Evolutionary conservation across 2,797 vertebrate species (phyloP), one percentile per base, ranked within the genome.

Genomic region (Novumbra hubbsi): DNA sequence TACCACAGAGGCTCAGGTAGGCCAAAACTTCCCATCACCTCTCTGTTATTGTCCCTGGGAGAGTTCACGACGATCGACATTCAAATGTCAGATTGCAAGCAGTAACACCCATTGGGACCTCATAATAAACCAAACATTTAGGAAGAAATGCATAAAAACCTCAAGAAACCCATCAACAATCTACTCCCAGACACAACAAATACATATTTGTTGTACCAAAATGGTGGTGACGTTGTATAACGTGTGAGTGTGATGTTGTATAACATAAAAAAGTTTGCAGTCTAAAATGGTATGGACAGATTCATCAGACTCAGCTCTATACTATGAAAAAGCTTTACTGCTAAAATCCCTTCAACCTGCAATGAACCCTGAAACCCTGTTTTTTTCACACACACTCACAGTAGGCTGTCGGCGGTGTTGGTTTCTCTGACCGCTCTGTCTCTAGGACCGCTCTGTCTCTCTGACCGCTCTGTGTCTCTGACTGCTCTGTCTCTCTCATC

Each of bases 321-420:
- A 38, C 8, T 38, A 38, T 11, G 41, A 45, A 45, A 14, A 2
- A 45, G 41, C 41, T 45, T 45, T 45, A 45, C 14, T 14, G 41
- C 9, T 45, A 45, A 45, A 45, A 45, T 45, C 41, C 41, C 41
- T 12, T 24, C 24, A 4, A 24, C 9, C n/a, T 4, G 55, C n/a
- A 11, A 3, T 57, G n/a, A 27, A 24, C 55, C 55, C 21, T 21
- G n/a, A 8, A 57, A 3, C 55, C 21, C 7, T 60, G 55, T 60
- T 45, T 45, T 3, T 14, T 24, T 15, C 41, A 45, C 41, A 45
- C 41, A 45, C 41, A 45, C 41, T 85, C 90, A 96, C 94, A 92
- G 75, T 6, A 95, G 87, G 34, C 92, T 90, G 80, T 93, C 92
- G 49, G 81, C 84, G 32, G 88, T 90, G 86, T 74, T 65, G 17